A percentile compares a stretch with the other conserved stretches of the same genome.
These are phyloP conservation scores for Hippolais icterina DNA, from an alignment of 2,113 vertebrate genomes.

Conservation along the genomic window DNA sequence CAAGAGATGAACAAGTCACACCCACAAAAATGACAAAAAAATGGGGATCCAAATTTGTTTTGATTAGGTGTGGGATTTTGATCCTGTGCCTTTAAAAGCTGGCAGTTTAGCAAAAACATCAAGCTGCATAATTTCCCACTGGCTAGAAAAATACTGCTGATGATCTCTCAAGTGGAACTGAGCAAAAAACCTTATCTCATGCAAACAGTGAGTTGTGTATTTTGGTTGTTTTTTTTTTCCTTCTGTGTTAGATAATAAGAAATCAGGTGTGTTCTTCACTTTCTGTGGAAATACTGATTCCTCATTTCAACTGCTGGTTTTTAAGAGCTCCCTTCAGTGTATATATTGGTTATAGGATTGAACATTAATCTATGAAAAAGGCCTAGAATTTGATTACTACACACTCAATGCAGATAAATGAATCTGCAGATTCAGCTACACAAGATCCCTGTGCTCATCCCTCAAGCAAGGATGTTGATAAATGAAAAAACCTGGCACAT, in stretches of 20 bases:
- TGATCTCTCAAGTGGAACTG: not conserved
- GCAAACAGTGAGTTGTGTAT: not conserved
- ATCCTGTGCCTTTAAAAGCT: conserved; percentile 25
- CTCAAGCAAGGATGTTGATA: not conserved
- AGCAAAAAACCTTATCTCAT: conserved; percentile 14
- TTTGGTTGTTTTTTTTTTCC: accelerated
- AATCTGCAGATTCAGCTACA: not conserved
- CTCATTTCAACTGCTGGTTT: not conserved
- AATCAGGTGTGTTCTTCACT: not conserved
- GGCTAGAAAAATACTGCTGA: not conserved
- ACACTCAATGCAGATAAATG: not conserved
- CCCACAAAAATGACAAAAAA: not conserved
- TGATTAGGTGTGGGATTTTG: not conserved
- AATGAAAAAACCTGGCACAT: not conserved
- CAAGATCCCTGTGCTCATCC: not conserved
- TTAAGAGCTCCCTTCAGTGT: not conserved
- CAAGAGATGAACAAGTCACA: not conserved
- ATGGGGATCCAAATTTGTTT: not conserved
- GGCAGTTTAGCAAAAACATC: not conserved
- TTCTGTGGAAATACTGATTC: not conserved
- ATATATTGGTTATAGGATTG: not conserved
- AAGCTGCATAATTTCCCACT: not conserved
- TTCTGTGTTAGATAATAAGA: not conserved
- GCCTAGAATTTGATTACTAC: not conserved
- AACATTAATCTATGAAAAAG: not conserved